These are phyloP conservation scores for Vandiemenella viatica DNA, from an alignment of 2,888 invertebrate genomes.

Conservation along the genomic window DNA sequence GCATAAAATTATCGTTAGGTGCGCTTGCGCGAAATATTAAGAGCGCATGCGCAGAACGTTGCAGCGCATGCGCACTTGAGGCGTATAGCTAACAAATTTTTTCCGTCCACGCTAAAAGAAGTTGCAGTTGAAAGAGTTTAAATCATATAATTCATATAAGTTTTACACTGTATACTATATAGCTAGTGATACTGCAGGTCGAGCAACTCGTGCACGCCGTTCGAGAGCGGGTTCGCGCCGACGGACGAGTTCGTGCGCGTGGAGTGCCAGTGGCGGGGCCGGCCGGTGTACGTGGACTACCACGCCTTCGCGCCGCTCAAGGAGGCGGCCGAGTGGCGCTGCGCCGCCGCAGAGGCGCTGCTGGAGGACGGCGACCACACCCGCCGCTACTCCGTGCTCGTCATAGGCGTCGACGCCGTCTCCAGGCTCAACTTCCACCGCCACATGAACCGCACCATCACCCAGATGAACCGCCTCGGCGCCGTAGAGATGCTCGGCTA, in stretches of 20 bases:
- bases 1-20: no score
- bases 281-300: slow-evolving; percentile 47
- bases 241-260: slow-evolving; percentile 53
- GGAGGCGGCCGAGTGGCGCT: slow-evolving; percentile 6
- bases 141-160: no score
- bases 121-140: no score
- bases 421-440: slow-evolving; percentile 74
- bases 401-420: slow-evolving; percentile 73
- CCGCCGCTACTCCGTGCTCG: slow-evolving; percentile 43
- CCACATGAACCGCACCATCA: slow-evolving; percentile 59
- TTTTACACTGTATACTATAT: no score
- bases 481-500: slow-evolving; percentile 73
- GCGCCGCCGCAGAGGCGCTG: not conserved
- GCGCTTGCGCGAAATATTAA: no score
- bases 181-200: no score
- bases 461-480: slow-evolving; percentile 42
- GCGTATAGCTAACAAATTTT: no score
- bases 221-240: slow-evolving; percentile 32
- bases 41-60: no score
- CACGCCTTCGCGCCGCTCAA: slow-evolving; percentile 42
- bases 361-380: not conserved
- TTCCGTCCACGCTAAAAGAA: no score
- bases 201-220: slow-evolving; percentile 36
- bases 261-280: slow-evolving; percentile 36
- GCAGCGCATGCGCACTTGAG: no score